Base-by-base conservation (phyloP, 37 sponge, comb jelly and placozoan genomes). In the Oopsacas minuta region DNA sequence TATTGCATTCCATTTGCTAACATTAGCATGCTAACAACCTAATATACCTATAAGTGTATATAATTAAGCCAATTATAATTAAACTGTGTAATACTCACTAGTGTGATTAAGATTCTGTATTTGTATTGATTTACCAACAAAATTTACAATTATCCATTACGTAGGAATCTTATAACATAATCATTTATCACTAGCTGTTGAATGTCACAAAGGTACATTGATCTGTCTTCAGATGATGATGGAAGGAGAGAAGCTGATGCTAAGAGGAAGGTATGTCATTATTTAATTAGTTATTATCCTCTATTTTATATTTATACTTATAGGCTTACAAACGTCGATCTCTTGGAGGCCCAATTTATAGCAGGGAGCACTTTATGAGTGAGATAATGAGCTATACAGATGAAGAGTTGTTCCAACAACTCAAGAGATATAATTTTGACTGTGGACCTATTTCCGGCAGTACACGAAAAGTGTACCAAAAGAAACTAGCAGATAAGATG, bases 341-440 rank as follows among this genome's bases (percentile, higher is more conserved):
- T n/a, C 20, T 61, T 3, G 75, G 75, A 25, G 75, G 75, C 28
- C 75, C 75, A 5, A 61, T 61, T 25, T 61, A 61, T 34, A 61
- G 28, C 75, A 25, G 75, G 32, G 75, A 61, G 75, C 30, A 61
- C 30, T 61, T 61, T 34, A 61, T 61, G 75, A 61, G 30, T 3
- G 75, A 61, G 30, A 12, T 61, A 5, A 5, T 61, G 28, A n/a
- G 17, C 5, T 61, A 61, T 34, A 61, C 75, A 12, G 75, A 61
- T 12, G 75, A 61, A 12, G 75, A 61, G 75, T 34, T 61, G 22
- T 61, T 61, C 75, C 75, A 61, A 34, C 20, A 61, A 5, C 75
- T 61, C 28, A 61, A 61, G 75, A 61, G 75, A n/a, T 61, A 61
- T 34, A 61, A 61, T 34, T 61, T 61, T 34, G 75, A 61, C 75